These are phyloP conservation scores for Callionymus lyra DNA, from an alignment of 2,113 vertebrate species.

Conservation along the genomic window DNA sequence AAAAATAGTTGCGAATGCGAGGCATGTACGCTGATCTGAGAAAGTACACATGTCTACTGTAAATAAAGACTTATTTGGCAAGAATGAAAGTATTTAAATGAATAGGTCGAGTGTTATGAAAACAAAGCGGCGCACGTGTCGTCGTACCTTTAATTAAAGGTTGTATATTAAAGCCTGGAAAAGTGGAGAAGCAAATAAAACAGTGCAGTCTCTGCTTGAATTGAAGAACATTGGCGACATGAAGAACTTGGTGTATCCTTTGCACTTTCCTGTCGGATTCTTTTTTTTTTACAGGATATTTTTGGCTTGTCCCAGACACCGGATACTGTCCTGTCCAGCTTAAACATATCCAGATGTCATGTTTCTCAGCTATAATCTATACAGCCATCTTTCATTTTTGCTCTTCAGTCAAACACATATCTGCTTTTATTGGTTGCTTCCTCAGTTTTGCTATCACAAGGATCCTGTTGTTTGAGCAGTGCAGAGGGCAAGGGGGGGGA, in stretches of 20 bases:
- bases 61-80: slow-evolving; percentile 7
- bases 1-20: slow-evolving; percentile 32
- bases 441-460: slow-evolving; percentile 48
- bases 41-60: slow-evolving; percentile 12
- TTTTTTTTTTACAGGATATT: slow-evolving; percentile 57
- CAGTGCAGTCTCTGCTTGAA: slow-evolving; percentile 30
- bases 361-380: slow-evolving; percentile 42
- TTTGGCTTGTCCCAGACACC: slow-evolving; percentile 60
- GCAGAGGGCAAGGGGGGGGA: slow-evolving; percentile 1
- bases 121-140: no score
- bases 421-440: slow-evolving; percentile 52
- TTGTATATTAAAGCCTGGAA: no score
- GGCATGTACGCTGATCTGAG: slow-evolving; percentile 4
- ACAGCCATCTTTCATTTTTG: slow-evolving; percentile 18
- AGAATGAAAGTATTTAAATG: no score
- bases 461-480: slow-evolving; percentile 37
- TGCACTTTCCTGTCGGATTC: slow-evolving; percentile 31
- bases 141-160: neutral
- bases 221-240: slow-evolving; percentile 33
- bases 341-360: slow-evolving; percentile 70
- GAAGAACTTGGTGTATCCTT: slow-evolving; percentile 37
- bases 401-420: slow-evolving; percentile 36
- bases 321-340: slow-evolving; percentile 64
- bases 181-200: no score
- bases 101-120: neutral